Base-by-base conservation (phyloP, 2,888 invertebrate genomes). In the Capitulum mitella region DNA sequence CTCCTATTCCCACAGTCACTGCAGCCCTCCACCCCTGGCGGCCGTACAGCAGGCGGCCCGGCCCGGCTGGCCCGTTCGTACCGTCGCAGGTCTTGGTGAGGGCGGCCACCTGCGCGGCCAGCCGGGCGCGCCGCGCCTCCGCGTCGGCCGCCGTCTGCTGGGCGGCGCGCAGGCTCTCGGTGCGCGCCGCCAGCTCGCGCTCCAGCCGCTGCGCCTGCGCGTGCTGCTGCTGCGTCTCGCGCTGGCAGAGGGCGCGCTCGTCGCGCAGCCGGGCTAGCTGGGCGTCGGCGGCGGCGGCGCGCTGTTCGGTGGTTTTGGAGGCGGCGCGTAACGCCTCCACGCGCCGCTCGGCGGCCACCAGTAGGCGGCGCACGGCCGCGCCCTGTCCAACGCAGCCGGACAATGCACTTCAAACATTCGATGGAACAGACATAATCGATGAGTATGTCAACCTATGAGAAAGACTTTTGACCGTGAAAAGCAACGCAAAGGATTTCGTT, bases 151-250 rank as follows among this genome's bases (percentile, higher is more conserved):
- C 70, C 37, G 70, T 40, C 40, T 70, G 70, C 70, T 70, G 70
- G 5, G 70, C 70, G 5, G 37, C 40, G 26, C 70, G 37, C 70
- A 70, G 70, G 0, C 37, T 29, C 70, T 70, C 70, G 22, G 70
- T 22, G 70, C 70, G 70, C 10, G 70, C 40, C 22, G 70, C 40
- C 70, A 70, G 70, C 70, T 70, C 70, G 37, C 70, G 37, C 70
- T 70, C 70, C 70, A 70, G 70, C 70, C 70, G 70, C 37, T 40
- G 70, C 40, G 70, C 37, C 1, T 19, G 22, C 70, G 37, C 70
- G 37, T 40, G 70, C 70, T 70, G 70, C 70, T 29, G 29, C 70
- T 70, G 70, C 70, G 70, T 40, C 40, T 70, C 37, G 26, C 70
- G 70, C 70, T 70, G 26, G 40, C 40, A 40, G 10, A 14, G 22